Conservation (phyloP, 1,140 invertebrate species). For the Helicoverpa armigera region DNA sequence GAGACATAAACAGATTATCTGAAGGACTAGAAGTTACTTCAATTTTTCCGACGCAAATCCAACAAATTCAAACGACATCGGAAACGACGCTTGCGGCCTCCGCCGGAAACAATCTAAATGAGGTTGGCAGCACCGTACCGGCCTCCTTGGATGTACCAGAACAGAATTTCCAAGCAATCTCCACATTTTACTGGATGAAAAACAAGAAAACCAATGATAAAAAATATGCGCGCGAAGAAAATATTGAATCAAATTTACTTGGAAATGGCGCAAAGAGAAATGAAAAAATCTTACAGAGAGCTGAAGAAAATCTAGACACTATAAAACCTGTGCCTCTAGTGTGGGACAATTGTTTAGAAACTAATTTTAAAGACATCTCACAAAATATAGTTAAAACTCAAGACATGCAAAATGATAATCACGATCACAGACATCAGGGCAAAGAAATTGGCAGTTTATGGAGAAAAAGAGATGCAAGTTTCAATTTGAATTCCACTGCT, state of each 20-base stretch:
- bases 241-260: conserved; percentile 65
- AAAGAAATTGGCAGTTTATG: conserved; percentile 61
- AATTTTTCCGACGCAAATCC: conserved; percentile 76
- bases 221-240: conserved; percentile 66
- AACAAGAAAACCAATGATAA: conserved; percentile 67
- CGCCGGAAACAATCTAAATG: conserved; percentile 81
- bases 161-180: conserved; percentile 80
- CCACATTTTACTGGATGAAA: conserved; percentile 70
- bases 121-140: conserved; percentile 61
- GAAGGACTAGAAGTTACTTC: conserved; percentile 57
- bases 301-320: conserved; percentile 53
- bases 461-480: conserved; percentile 69
- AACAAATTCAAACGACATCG: conserved; percentile 70
- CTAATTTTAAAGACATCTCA: conserved; percentile 61
- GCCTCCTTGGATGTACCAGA: conserved; percentile 63
- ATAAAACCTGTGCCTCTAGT: conserved; percentile 66
- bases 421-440: conserved; percentile 52
- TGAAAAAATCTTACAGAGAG: conserved; percentile 46
- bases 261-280: conserved; percentile 56
- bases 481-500: conserved; percentile 60
- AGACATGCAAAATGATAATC: conserved; percentile 64
- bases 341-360: conserved; percentile 79
- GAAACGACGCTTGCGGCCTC: conserved; percentile 72
- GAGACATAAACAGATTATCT: conserved; percentile 69
- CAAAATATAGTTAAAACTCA: conserved; percentile 54